Conservation (phyloP, 92 coral and sea anemone species). For the Micromussa lordhowensis region DNA sequence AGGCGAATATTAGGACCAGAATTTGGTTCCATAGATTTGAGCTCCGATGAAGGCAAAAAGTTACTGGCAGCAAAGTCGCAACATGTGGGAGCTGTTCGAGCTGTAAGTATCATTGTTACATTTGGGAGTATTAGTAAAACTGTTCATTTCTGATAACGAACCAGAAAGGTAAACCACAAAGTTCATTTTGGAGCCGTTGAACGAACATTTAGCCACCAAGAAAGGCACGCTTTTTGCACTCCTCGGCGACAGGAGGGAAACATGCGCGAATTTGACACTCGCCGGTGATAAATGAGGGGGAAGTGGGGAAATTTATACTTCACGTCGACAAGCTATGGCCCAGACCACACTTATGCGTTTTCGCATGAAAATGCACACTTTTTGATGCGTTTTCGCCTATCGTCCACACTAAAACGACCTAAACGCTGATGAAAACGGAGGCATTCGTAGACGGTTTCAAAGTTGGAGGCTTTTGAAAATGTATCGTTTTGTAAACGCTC, state of each 20-base stretch:
- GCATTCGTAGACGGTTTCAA: no score
- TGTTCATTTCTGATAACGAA: not conserved
- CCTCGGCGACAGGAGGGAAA: not conserved
- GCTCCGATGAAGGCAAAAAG: slow-evolving; percentile 82
- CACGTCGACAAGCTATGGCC: not conserved
- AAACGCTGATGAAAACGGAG: no score
- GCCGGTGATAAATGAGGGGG: not conserved
- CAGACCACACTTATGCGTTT: no score
- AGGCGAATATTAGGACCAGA: slow-evolving; percentile 80
- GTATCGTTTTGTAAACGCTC: no score
- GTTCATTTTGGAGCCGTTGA: not conserved
- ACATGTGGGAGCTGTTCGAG: slow-evolving; percentile 83
- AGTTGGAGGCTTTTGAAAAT: no score
- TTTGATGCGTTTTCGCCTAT: no score
- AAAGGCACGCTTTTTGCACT: not conserved
- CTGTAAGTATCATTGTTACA: slow-evolving; percentile 45
- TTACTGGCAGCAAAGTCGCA: slow-evolving; percentile 81
- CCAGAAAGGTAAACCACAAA: not conserved
- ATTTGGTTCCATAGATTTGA: slow-evolving; percentile 76
- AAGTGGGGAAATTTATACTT: not conserved
- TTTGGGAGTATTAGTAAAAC: not conserved
- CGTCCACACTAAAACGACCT: no score
- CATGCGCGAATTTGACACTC: not conserved
- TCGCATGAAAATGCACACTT: no score
- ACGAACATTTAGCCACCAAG: no score